These are phyloP conservation scores for Diuraphis noxia DNA, from an alignment of 1,140 invertebrate genomes.

Conservation along the genomic window DNA sequence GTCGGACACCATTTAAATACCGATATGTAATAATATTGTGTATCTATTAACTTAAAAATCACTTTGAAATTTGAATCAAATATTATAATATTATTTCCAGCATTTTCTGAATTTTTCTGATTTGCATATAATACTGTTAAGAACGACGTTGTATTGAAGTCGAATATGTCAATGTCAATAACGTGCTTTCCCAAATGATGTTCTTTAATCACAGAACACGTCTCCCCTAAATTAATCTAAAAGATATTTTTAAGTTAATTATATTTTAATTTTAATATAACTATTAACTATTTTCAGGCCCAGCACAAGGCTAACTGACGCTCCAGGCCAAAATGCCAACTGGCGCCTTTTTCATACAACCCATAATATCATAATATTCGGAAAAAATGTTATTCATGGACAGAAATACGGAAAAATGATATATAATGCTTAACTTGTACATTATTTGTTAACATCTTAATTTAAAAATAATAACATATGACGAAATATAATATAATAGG, in stretches of 20 bases:
- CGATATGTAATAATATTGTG: not conserved
- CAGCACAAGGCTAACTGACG: no score
- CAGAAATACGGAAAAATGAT: no score
- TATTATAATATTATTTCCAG: not conserved
- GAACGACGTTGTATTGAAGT: not conserved
- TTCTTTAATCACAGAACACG: not conserved
- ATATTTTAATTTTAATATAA: not conserved
- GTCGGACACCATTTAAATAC: not conserved
- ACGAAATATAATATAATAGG: no score
- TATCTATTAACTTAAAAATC: not conserved
- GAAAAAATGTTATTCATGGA: no score
- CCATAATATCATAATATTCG: no score
- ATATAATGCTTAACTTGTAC: no score
- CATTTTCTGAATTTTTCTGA: not conserved
- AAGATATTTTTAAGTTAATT: no score
- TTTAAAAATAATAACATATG: no score
- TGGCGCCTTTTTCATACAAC: no score
- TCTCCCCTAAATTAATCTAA: conserved; percentile 10
- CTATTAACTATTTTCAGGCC: no score
- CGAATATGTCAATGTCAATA: not conserved
- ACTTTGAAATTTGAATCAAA: not conserved
- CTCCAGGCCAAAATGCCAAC: no score
- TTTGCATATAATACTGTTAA: not conserved
- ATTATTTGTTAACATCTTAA: no score
- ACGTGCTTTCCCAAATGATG: not conserved